Evolutionary conservation across 2,113 vertebrate genomes (phyloP).

Genomic region (Brevimyrus niger): DNA sequence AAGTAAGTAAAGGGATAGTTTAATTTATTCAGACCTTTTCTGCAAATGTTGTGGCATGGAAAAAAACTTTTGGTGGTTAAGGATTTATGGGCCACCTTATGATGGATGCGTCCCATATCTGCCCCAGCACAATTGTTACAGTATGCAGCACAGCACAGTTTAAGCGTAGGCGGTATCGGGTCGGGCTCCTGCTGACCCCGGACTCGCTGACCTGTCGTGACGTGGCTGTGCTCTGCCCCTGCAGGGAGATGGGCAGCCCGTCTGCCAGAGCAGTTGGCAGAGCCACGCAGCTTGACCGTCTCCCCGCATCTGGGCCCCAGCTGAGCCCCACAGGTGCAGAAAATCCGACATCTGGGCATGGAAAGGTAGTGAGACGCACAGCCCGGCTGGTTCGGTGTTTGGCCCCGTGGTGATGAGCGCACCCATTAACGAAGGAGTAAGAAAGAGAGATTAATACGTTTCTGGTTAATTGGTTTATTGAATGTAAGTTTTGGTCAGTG

Average conservation of each 20-base stretch:
- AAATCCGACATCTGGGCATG: not conserved
- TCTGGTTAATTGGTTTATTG: not conserved
- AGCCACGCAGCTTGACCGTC: not conserved
- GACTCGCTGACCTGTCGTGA: not conserved
- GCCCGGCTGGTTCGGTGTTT: not conserved
- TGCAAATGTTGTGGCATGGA: not conserved
- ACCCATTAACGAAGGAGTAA: not conserved
- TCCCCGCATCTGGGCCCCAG: constrained; percentile 6
- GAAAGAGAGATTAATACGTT: not conserved
- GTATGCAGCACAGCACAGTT: not conserved
- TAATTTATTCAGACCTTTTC: not conserved
- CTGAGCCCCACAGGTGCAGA: constrained; percentile 7
- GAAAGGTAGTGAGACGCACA: not conserved
- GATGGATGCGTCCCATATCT: not conserved
- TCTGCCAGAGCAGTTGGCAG: not conserved
- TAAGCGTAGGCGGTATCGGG: not conserved
- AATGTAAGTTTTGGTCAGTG: not conserved
- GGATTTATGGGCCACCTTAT: not conserved
- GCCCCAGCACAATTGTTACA: not conserved
- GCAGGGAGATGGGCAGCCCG: not conserved
- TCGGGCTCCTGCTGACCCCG: not conserved
- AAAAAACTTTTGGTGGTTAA: not conserved
- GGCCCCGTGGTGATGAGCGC: not conserved
- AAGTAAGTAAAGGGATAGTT: not conserved
- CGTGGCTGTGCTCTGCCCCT: not conserved